These are phyloP conservation scores for Nannoperca australis DNA, from an alignment of 2,797 vertebrate species.

Conservation along the genomic window DNA sequence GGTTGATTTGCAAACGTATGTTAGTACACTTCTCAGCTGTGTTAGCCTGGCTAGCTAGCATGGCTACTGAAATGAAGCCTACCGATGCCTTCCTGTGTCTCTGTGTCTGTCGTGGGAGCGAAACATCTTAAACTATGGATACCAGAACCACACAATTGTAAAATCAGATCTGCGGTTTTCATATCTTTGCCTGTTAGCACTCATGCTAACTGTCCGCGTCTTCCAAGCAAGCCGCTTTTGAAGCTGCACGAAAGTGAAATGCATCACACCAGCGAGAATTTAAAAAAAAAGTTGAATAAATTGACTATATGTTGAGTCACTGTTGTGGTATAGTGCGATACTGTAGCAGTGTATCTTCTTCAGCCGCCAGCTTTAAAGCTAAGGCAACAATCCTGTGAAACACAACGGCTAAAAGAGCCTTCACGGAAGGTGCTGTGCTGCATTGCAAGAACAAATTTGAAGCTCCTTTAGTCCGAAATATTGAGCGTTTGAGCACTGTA, in stretches of 20 bases:
- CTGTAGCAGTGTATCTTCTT: neutral
- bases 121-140: neutral
- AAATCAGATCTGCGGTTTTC: neutral
- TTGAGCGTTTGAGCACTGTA: neutral
- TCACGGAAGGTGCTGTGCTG: neutral
- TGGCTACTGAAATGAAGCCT: too few species aligned
- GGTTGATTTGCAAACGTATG: neutral
- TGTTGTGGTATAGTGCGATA: neutral
- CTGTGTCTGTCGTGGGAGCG: neutral
- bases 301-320: neutral
- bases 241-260: neutral
- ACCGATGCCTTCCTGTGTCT: neutral
- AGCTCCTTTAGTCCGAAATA: constrained; percentile 5
- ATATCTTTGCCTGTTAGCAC: neutral
- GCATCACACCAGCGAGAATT: too few species aligned
- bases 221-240: neutral
- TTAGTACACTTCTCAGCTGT: neutral
- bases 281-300: neutral
- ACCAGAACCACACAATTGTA: neutral
- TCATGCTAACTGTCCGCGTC: neutral
- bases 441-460: neutral
- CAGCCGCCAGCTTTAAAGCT: neutral
- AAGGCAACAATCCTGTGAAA: constrained; percentile 1
- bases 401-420: neutral
- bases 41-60: too few species aligned